Conservation (phyloP, 2,113 vertebrate genomes). For the Chrysochloris asiatica region DNA sequence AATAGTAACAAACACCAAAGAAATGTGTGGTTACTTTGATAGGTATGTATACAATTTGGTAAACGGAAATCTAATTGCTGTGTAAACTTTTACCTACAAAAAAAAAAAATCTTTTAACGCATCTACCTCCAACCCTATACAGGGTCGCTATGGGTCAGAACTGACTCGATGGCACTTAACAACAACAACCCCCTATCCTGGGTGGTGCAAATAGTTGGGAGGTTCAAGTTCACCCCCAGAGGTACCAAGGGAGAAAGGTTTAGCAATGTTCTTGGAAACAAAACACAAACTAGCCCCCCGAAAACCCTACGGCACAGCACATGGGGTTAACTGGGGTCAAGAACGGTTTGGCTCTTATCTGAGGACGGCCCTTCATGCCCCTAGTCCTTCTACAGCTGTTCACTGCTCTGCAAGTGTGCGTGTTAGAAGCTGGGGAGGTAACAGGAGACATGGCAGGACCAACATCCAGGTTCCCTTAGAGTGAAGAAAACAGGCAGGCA, state of each 20-base stretch:
- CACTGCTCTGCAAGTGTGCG: not conserved
- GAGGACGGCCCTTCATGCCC: not conserved
- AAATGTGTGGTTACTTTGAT: not conserved
- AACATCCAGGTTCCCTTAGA: not conserved
- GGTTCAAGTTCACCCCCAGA: not conserved
- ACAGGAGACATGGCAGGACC: conserved; percentile 26
- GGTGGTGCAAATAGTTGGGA: not conserved
- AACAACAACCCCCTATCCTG: no score
- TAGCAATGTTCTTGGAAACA: not conserved
- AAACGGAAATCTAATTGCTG: not conserved
- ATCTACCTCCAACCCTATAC: no score
- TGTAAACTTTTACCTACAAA: not conserved
- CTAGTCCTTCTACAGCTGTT: not conserved
- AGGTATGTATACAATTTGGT: not conserved
- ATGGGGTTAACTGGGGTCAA: not conserved
- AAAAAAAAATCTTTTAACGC: no score
- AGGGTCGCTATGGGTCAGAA: no score
- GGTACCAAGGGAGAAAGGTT: not conserved
- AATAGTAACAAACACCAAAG: not conserved
- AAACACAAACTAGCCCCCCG: not conserved
- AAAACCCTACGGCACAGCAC: not conserved
- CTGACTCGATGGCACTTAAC: no score
- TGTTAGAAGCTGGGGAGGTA: not conserved
- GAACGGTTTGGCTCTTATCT: no score
- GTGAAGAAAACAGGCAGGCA: conserved; percentile 41